Evolutionary conservation across 2,888 invertebrate genomes (phyloP).

Genomic region (Pteria penguin): DNA sequence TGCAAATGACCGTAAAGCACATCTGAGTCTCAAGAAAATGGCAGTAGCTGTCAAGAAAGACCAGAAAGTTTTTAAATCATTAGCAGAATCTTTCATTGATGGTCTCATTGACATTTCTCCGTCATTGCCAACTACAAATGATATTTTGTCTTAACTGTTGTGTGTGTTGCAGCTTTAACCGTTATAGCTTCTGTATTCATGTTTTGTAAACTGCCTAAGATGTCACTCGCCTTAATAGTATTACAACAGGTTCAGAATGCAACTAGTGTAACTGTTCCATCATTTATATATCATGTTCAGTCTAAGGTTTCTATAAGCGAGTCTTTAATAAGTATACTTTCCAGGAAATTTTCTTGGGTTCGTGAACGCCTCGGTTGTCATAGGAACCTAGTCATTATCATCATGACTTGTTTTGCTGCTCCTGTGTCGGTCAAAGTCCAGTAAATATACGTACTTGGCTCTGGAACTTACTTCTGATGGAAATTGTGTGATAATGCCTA

Average conservation of each 20-base stretch:
- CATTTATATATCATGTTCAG: slow-evolving; percentile 1
- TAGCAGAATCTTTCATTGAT: slow-evolving; percentile 36
- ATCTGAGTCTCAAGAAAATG: neutral
- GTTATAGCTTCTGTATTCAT: neutral
- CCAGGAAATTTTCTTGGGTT: slow-evolving; percentile 18
- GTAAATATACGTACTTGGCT: slow-evolving; percentile 1
- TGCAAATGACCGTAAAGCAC: slow-evolving; percentile 2
- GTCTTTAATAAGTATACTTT: too few relatives aligned
- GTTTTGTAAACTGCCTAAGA: neutral
- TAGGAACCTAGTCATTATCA: neutral
- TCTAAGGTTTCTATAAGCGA: neutral
- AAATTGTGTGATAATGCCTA: slow-evolving; percentile 16
- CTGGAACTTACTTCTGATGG: slow-evolving; percentile 20
- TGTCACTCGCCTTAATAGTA: neutral
- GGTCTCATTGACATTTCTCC: slow-evolving; percentile 18
- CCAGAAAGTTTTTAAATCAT: slow-evolving; percentile 21
- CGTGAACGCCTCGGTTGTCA: slow-evolving; percentile 5
- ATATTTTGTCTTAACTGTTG: neutral
- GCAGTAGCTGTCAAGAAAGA: slow-evolving; percentile 17
- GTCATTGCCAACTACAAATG: neutral
- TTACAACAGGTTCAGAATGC: neutral
- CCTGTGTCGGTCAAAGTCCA: neutral
- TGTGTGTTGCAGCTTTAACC: slow-evolving; percentile 2
- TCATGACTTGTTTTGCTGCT: neutral
- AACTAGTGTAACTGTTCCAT: neutral